Conservation (phyloP, 2,888 invertebrate genomes). For the Dynastes grantii region DNA sequence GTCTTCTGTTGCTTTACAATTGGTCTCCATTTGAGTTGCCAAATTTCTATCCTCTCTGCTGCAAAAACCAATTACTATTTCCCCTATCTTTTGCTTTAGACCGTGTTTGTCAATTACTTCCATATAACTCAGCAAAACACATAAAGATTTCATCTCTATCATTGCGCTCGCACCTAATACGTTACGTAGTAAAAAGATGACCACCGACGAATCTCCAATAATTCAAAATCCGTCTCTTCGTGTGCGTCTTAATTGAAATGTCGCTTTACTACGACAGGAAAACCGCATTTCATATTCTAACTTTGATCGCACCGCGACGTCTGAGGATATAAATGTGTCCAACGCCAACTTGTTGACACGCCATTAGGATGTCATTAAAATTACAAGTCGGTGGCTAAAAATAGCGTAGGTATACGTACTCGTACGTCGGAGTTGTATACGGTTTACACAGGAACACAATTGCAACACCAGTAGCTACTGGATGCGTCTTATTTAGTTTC, state of each 20-base stretch:
- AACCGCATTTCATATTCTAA: constrained; percentile 21
- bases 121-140: too few species aligned
- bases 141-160: constrained; percentile 11
- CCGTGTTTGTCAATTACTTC: too few species aligned
- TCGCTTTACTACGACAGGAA: not conserved
- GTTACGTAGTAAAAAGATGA: not conserved
- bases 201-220: not conserved
- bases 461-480: too few species aligned
- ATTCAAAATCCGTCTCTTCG: not conserved
- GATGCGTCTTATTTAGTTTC: too few species aligned
- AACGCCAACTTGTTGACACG: constrained; percentile 46
- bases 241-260: not conserved
- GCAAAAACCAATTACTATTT: too few species aligned
- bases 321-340: constrained; percentile 42
- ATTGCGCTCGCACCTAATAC: constrained; percentile 12
- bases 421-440: too few species aligned
- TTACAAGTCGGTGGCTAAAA: constrained; percentile 39
- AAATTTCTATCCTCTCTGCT: too few species aligned
- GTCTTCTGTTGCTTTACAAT: too few species aligned
- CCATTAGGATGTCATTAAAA: constrained; percentile 47
- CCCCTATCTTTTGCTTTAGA: too few species aligned
- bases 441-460: too few species aligned
- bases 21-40: too few species aligned
- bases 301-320: constrained; percentile 36
- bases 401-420: constrained; percentile 7